Conservation (phyloP, 2,888 invertebrate species). For the Drepana falcataria region DNA sequence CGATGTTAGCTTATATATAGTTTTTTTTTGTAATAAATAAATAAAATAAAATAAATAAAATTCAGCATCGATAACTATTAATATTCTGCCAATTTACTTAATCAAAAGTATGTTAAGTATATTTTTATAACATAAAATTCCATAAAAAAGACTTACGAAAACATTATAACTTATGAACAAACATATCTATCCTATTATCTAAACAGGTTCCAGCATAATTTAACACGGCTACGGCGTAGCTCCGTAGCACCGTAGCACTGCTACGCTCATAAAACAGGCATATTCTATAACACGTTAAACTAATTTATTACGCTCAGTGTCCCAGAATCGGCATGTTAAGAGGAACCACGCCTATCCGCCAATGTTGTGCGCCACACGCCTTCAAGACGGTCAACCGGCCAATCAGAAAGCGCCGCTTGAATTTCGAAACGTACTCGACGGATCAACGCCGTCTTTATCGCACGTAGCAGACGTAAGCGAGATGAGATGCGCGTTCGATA, state of each 20-base stretch:
- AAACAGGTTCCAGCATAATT: conserved; percentile 8
- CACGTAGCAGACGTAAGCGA: conserved; percentile 20
- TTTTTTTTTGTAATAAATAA: too few relatives aligned
- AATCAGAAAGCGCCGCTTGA: conserved; percentile 59
- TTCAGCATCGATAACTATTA: too few relatives aligned
- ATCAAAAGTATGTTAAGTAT: too few relatives aligned
- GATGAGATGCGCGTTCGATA: conserved; percentile 18
- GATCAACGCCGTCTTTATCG: conserved; percentile 59
- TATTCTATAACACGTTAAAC: conserved; percentile 46
- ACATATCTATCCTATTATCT: too few relatives aligned
- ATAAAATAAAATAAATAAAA: too few relatives aligned
- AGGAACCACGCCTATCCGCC: conserved; percentile 63
- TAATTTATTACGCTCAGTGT: conserved; percentile 58
- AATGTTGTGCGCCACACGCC: conserved; percentile 60
- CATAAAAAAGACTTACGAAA: too few relatives aligned
- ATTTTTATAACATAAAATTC: too few relatives aligned
- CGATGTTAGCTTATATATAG: too few relatives aligned
- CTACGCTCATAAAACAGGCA: conserved; percentile 33
- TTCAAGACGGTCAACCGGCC: conserved; percentile 57
- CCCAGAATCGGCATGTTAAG: conserved; percentile 48
- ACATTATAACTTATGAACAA: not conserved
- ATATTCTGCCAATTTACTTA: too few relatives aligned
- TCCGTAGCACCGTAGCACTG: conserved; percentile 32
- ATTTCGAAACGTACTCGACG: conserved; percentile 52
- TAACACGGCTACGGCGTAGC: conserved; percentile 56